Percentiles rank a stretch among this genome's conserved stretches.
These are phyloP conservation scores for Heteropelma amictum DNA, from an alignment of 2,888 invertebrate genomes.

Conservation along the genomic window DNA sequence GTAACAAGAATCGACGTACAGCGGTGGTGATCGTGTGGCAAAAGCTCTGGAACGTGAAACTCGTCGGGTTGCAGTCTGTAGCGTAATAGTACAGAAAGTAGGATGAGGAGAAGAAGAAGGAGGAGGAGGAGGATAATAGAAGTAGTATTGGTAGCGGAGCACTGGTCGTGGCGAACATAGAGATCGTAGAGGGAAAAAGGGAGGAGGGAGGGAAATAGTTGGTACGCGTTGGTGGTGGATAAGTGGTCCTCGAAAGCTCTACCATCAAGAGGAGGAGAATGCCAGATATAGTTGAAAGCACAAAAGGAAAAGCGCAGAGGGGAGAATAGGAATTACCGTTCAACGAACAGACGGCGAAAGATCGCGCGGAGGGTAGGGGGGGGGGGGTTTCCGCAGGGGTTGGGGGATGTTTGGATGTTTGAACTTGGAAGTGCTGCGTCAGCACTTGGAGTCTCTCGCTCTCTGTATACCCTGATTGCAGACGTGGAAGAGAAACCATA, in stretches of 20 bases:
- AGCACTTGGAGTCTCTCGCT: conserved; percentile 67
- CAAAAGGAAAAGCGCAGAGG: conserved; percentile 46
- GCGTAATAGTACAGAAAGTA: conserved; percentile 4
- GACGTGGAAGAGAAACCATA: conserved; percentile 27
- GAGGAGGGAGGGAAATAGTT: conserved; percentile 39
- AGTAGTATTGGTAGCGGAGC: conserved; percentile 33
- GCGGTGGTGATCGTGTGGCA: conserved; percentile 37
- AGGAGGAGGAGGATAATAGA: conserved; percentile 26
- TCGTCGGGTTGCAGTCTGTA: conserved; percentile 40
- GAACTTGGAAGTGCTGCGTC: conserved; percentile 76
- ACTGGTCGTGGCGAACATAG: conserved; percentile 34
- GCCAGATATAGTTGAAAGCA: conserved; percentile 41
- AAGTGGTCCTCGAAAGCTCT: conserved; percentile 73
- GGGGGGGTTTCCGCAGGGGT: too few species aligned
- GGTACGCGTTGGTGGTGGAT: conserved; percentile 67
- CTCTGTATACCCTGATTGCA: conserved; percentile 40
- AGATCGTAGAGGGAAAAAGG: conserved; percentile 2
- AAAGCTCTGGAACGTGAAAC: conserved; percentile 36
- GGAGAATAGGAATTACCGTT: conserved; percentile 51
- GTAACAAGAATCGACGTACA: conserved; percentile 48
- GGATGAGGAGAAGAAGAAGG: not conserved
- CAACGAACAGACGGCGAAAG: conserved; percentile 73
- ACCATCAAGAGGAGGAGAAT: conserved; percentile 23
- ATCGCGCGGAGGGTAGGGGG: too few species aligned
- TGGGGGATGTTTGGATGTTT: conserved; percentile 77